Percentiles rank a stretch among this genome's conserved stretches.
These are phyloP conservation scores for Orchesella cincta DNA, from an alignment of 1,140 invertebrate species.

Conservation along the genomic window DNA sequence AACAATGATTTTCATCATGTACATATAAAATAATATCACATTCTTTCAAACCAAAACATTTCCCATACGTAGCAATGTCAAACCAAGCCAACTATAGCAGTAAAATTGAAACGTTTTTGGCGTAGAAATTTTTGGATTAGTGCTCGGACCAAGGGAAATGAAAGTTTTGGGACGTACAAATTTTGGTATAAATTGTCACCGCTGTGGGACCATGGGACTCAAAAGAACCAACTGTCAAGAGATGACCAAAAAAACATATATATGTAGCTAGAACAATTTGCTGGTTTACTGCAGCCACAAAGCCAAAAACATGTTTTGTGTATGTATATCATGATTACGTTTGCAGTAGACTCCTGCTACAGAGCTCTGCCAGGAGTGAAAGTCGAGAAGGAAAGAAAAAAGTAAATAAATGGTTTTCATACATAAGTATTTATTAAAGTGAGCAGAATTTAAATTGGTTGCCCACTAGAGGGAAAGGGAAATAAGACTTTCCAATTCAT, in stretches of 20 bases:
- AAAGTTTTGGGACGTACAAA: constrained; percentile 15
- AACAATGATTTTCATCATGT: neutral
- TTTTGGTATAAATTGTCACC: constrained; percentile 13
- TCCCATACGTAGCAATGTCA: neutral
- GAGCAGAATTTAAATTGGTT: constrained; percentile 16
- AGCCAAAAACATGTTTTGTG: constrained; percentile 5
- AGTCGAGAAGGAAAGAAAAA: neutral
- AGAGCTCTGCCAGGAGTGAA: too few relatives aligned
- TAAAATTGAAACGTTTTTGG: constrained; percentile 19
- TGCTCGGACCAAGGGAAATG: neutral
- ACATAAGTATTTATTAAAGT: constrained; percentile 5
- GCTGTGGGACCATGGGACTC: neutral
- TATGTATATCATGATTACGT: too few relatives aligned
- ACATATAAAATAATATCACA: neutral
- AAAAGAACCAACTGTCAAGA: constrained; percentile 1
- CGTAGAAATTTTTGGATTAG: constrained; percentile 19
- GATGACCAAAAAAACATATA: neutral
- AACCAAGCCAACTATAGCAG: neutral
- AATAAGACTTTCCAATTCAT: neutral
- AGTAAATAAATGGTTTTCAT: neutral
- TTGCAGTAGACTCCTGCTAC: too few relatives aligned
- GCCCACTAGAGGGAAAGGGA: neutral
- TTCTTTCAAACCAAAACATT: neutral
- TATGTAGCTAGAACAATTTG: neutral
- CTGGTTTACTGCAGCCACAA: neutral